Conservation (phyloP, 1,140 invertebrate species). For the Lucilia sericata region DNA sequence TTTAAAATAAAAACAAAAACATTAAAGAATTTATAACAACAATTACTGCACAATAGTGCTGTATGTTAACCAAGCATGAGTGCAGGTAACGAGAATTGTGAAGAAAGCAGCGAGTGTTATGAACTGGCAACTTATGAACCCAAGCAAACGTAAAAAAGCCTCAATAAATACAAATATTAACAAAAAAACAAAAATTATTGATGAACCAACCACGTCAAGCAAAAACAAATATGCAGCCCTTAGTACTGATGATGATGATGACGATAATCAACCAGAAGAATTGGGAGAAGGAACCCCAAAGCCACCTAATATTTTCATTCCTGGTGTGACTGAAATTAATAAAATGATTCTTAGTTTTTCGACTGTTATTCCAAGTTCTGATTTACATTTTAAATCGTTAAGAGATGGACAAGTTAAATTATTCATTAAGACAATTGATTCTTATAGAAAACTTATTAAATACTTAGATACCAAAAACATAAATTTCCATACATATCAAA, state of each 20-base stretch:
- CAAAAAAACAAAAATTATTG: background rate
- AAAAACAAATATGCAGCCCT: background rate
- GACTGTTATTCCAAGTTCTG: conserved; percentile 8
- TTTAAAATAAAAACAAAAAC: no score
- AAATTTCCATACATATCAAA: conserved; percentile 13
- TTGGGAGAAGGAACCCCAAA: conserved; percentile 7
- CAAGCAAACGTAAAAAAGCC: background rate
- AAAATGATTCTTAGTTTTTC: conserved; percentile 11
- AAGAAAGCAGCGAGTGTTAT: background rate
- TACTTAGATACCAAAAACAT: conserved; percentile 18
- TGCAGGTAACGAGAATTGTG: no score
- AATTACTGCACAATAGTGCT: no score
- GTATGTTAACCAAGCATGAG: no score
- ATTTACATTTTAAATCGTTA: conserved; percentile 30
- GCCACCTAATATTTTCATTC: conserved; percentile 33
- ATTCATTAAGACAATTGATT: conserved; percentile 35
- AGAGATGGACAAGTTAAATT: conserved; percentile 39
- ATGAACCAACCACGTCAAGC: background rate
- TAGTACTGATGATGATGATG: background rate
- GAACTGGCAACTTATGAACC: background rate
- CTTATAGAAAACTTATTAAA: conserved; percentile 24
- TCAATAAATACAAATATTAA: background rate
- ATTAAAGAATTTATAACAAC: no score
- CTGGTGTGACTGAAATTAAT: background rate
- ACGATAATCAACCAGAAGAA: background rate